These are phyloP conservation scores for Panopea generosa DNA, from an alignment of 2,888 invertebrate genomes.

Conservation along the genomic window DNA sequence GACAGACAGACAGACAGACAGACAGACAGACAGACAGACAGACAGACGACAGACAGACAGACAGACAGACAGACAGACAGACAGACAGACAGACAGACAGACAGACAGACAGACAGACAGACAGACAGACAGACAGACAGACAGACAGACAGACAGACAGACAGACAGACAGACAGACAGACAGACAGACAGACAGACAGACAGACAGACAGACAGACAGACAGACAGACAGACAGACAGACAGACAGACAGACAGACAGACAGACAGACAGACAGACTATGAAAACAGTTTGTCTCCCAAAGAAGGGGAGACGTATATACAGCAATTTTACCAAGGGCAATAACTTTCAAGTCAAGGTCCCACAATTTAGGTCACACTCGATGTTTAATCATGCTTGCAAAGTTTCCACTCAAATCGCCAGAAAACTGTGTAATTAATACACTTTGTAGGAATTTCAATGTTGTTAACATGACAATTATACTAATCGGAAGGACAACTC, in stretches of 20 bases:
- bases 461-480: too few species aligned
- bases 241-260: conserved; percentile 18
- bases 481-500: too few species aligned
- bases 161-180: conserved; percentile 4
- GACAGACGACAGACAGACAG: conserved; percentile 15
- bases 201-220: conserved; percentile 19
- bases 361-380: too few species aligned
- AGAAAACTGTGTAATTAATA: too few species aligned
- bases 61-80: conserved; percentile 12
- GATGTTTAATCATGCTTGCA: too few species aligned
- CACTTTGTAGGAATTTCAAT: too few species aligned
- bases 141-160: conserved; percentile 8
- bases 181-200: conserved; percentile 10
- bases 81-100: conserved; percentile 7
- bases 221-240: conserved; percentile 23
- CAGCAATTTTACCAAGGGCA: too few species aligned
- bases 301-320: too few species aligned
- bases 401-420: too few species aligned
- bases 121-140: conserved; percentile 8
- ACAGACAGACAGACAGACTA: conserved; percentile 15
- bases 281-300: too few species aligned
- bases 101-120: conserved; percentile 12
- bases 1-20: conserved; percentile 18
- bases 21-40: conserved; percentile 18
- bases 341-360: too few species aligned